Conservation (phyloP, 2,113 vertebrate genomes). For the Sciurus niger region DNA sequence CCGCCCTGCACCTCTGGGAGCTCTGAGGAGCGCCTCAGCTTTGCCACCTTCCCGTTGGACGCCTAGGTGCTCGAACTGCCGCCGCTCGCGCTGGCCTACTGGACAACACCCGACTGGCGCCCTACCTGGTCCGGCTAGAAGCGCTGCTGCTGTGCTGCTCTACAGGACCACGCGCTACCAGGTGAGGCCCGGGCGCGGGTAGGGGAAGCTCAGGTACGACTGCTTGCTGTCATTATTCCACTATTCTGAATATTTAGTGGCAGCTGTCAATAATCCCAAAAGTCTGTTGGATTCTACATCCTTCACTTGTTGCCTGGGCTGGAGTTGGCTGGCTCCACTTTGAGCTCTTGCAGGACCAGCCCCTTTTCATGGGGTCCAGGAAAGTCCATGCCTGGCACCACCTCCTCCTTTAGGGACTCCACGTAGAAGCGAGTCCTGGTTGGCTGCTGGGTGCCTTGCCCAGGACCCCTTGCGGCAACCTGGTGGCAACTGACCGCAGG, state of each 20-base stretch:
- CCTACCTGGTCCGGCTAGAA: no score
- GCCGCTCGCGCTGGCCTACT: no score
- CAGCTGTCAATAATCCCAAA: slow-evolving; percentile 96
- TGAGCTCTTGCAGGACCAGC: slow-evolving; percentile 83
- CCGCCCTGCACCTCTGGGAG: no score
- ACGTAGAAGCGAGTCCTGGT: slow-evolving; percentile 89
- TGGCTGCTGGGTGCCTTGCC: slow-evolving; percentile 80
- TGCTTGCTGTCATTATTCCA: slow-evolving; percentile 98
- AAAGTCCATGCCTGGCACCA: slow-evolving; percentile 85
- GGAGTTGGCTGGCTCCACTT: slow-evolving; percentile 91
- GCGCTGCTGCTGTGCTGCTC: no score
- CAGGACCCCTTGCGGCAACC: slow-evolving; percentile 77
- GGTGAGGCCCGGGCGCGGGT: no score
- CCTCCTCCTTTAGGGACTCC: slow-evolving; percentile 87
- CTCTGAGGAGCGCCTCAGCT: no score
- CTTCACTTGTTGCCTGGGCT: slow-evolving; percentile 98
- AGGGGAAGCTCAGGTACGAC: slow-evolving; percentile 92
- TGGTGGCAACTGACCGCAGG: slow-evolving; percentile 78
- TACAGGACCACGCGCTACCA: no score
- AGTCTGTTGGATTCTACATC: slow-evolving; percentile 94
- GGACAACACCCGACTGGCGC: no score
- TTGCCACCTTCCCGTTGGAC: no score
- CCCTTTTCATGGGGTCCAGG: slow-evolving; percentile 84
- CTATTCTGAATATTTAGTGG: slow-evolving; percentile 98
- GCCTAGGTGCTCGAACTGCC: no score